These are phyloP conservation scores for Varanus salvator DNA, from an alignment of 2,113 vertebrate genomes.

Conservation along the genomic window DNA sequence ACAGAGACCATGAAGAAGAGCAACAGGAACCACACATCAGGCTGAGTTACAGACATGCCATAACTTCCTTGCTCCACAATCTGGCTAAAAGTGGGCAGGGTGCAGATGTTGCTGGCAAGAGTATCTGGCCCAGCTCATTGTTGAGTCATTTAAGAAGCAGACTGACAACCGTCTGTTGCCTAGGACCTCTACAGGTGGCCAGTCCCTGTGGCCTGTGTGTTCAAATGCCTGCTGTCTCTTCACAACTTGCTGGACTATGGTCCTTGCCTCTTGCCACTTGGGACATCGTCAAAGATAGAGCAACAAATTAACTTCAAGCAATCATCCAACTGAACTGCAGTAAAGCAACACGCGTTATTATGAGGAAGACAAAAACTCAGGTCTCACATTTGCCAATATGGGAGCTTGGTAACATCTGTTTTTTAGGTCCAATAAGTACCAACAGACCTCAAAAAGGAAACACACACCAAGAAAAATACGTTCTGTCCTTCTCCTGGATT, in stretches of 20 bases:
- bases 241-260: no score
- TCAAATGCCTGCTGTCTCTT: not conserved
- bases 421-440: not conserved
- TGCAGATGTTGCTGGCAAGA: not conserved
- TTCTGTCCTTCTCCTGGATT: not conserved
- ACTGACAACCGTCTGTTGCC: not conserved
- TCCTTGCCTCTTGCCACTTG: not conserved
- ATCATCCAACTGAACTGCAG: not conserved
- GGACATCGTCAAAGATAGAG: not conserved
- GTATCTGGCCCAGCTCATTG: not conserved
- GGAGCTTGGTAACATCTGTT: not conserved
- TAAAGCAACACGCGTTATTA: not conserved
- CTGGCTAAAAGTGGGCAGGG: not conserved
- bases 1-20: no score
- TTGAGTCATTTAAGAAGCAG: not conserved
- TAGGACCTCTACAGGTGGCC: not conserved
- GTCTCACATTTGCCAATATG: not conserved
- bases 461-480: not conserved
- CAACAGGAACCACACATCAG: not conserved
- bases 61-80: not conserved
- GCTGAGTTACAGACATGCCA: not conserved
- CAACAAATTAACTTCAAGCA: not conserved
- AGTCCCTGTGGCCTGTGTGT: not conserved
- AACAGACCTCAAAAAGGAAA: not conserved
- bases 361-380: not conserved